Base-by-base conservation (phyloP, 2,113 vertebrate species). In the western clawed frog (Xenopus tropicalis) region DNA sequence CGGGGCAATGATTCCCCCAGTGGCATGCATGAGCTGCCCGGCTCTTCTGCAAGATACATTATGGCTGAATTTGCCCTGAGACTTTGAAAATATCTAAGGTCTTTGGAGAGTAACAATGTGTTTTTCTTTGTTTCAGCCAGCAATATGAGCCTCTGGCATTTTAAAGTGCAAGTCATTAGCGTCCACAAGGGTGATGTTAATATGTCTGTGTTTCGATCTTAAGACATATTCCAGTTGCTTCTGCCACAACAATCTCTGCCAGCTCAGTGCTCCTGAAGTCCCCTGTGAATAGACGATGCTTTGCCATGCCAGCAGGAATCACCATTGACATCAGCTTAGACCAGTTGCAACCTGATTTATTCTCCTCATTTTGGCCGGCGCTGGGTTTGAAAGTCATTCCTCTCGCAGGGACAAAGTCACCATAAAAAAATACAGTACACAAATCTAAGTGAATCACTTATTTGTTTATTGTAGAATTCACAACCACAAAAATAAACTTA, bases 181-280 rank as follows among this genome's bases (percentile, higher is more conserved):
- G 81, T 87, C 83, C 84, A 85, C 87, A 65, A 80, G 89, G 82
- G 87, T 90, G 87, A 90, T 87, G 89, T 88, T 90, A 90, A 90
- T 91, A 89, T 88, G 88, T 89, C 86, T 90, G 90, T 83, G 82
- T 92, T 90, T 92, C 89, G 89, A 86, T 90, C 89, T 90, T 88
- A 79, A 83, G 90, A 91, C 89, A 86, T 85, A 89, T 91, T 90
- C 89, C 89, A 90, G 90, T 92, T 91, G 89, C 88, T 91, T 86
- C 90, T 91, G 91, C 91, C 91, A 91, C 84, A 91, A 85, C 85
- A 84, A 92, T 92, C 87, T 90, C 85, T 91, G 90, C 85, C 90
- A 87, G 86, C 81, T 90, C 88, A 89, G 80, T 92, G 89, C 86
- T 80, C 89, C 83, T 37, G 52, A 80, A 82, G 87, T 80, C 89